Conservation (phyloP, 2,113 vertebrate species). For the Syngnathus floridae region DNA sequence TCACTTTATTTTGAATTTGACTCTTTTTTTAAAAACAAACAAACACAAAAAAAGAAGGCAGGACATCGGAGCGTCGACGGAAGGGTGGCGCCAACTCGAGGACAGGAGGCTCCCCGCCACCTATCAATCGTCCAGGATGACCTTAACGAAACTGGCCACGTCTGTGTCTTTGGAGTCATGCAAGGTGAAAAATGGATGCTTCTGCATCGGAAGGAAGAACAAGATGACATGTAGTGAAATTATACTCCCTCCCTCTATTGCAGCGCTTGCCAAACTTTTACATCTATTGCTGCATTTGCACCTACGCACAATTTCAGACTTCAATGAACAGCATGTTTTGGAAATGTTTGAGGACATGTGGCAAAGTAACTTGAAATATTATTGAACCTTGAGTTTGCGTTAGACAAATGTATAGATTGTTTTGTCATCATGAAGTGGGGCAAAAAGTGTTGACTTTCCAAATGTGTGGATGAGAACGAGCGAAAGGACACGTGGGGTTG, state of each 20-base stretch:
- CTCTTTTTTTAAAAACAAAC: slow-evolving; percentile 23
- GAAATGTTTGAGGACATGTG: no score
- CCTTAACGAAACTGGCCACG: slow-evolving; percentile 97
- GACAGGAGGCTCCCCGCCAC: slow-evolving; percentile 5
- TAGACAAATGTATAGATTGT: no score
- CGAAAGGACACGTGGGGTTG: neutral
- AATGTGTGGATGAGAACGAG: neutral
- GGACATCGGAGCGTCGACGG: slow-evolving; percentile 43
- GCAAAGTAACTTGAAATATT: no score
- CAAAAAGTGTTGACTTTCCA: neutral
- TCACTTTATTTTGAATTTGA: neutral
- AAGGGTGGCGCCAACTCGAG: slow-evolving; percentile 37
- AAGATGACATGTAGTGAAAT: no score
- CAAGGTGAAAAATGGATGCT: slow-evolving; percentile 90
- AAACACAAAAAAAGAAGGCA: slow-evolving; percentile 27
- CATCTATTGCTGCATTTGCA: no score
- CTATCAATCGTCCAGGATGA: slow-evolving; percentile 88
- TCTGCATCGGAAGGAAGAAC: slow-evolving; percentile 58
- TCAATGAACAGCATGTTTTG: no score
- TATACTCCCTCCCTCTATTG: no score
- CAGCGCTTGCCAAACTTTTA: no score
- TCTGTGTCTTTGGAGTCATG: slow-evolving; percentile 98
- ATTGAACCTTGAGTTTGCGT: no score
- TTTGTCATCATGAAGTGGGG: no score
- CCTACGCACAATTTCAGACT: no score